Evolutionary conservation across 2,888 invertebrate species (phyloP), one percentile per base, ranked within the genome.

Genomic region (Tricholauxania praeusta): DNA sequence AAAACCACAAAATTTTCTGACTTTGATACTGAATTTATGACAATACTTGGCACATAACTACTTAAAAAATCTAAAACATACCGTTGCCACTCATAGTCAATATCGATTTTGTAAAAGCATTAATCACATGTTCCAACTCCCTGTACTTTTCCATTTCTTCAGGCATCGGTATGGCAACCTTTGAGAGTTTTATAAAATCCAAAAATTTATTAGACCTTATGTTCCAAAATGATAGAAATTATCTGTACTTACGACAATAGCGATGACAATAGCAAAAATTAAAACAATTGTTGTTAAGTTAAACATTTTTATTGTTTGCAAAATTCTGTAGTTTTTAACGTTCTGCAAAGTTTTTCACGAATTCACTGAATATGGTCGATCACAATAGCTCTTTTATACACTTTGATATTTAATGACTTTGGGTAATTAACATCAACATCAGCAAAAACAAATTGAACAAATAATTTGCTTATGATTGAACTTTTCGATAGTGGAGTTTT

Each of bases 41-140:
- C 28, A 28, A 3, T 28, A 28, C 28, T 28, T 28, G 4, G 28
- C 4, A 28, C 28, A 28, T 28, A 28, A 4, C 28, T 28, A 3
- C 28, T 3, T 4, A 28, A 28, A 28, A 28, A 28, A 3, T 3
- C 4, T 4, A 28, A 28, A 3, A 28, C 28, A 48, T 22, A 73
- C 73, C 71, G 2, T 19, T 63, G 48, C 53, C 53, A 52, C 47
- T 69, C 69, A 73, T 19, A 49, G 60, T 14, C 32, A 69, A 2
- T 3, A 73, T 39, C 3, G 69, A 65, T 17, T 69, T 32, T 12
- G 64, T 59, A n/a, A 73, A 14, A 3, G 69, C 59, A 8, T 64
- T 73, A 28, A 73, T 52, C 7, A 69, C 49, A 10, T 69, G 19
- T 32, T 73, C 53, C 2, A 73, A 17, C 10, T 64, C 59, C 2